phyloP scores from a whole-genome alignment of 2,797 vertebrate genomes.

The Falco novaeseelandiae region DNA sequence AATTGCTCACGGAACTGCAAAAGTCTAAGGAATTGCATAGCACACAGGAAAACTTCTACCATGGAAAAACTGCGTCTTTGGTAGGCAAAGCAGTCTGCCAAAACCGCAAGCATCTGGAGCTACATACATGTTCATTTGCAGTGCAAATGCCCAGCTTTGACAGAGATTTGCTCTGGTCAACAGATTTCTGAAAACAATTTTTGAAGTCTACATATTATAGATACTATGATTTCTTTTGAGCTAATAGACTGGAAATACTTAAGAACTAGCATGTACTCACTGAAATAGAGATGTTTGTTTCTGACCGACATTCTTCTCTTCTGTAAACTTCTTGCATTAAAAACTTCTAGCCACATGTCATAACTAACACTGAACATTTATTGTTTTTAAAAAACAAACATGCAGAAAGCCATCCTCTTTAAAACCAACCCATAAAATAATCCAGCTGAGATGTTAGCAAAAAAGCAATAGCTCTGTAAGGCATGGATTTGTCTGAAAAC shows the following conservation, averaged over 20 bases:
- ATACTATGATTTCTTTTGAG: neutral
- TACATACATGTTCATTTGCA: neutral
- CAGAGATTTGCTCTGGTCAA: neutral
- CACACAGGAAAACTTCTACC: neutral
- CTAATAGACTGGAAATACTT: neutral
- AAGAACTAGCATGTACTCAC: neutral
- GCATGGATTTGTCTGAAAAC: neutral
- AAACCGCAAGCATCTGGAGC: neutral
- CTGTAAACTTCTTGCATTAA: neutral
- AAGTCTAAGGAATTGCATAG: neutral
- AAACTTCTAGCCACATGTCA: neutral
- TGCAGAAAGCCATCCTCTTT: slow-evolving; percentile 7
- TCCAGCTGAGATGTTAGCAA: neutral
- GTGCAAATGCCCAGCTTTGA: neutral
- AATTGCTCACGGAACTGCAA: neutral
- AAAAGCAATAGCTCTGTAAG: neutral
- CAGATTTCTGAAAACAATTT: neutral
- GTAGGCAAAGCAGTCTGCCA: neutral
- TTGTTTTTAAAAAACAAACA: slow-evolving; percentile 39
- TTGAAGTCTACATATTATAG: neutral
- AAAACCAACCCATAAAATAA: neutral
- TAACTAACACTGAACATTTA: neutral
- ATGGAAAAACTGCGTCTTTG: neutral
- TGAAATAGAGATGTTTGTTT: neutral
- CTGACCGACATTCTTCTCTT: neutral